phyloP scores from a whole-genome alignment of 2,113 vertebrate species.

The Ranitomeya variabilis region DNA sequence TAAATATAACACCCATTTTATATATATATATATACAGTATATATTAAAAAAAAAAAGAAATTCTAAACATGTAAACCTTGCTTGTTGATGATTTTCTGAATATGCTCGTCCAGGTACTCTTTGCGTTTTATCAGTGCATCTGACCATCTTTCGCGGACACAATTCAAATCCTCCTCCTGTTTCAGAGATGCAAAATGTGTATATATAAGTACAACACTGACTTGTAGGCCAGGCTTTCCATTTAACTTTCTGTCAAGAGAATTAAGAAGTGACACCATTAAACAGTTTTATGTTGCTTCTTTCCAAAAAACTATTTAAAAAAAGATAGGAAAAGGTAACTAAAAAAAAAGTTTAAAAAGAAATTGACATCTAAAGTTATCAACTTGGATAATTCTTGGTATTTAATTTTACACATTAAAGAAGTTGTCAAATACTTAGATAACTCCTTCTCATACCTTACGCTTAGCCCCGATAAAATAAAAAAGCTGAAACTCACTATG shows the following conservation, averaged over 20 bases:
- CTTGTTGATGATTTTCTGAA: slow-evolving; percentile 96
- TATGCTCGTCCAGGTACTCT: slow-evolving; percentile 95
- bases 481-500: no score
- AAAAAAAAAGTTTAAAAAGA: neutral
- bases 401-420: no score
- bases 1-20: neutral
- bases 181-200: slow-evolving; percentile 46
- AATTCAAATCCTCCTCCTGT: slow-evolving; percentile 96
- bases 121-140: slow-evolving; percentile 93
- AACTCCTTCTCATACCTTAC: no score
- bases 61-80: slow-evolving; percentile 73
- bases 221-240: neutral
- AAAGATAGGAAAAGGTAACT: neutral
- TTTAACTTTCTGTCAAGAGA: neutral
- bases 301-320: slow-evolving; percentile 46
- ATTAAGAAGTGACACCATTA: slow-evolving; percentile 55
- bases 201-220: neutral
- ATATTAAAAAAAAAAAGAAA: neutral
- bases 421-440: no score
- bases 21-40: neutral
- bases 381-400: neutral
- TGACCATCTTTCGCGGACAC: slow-evolving; percentile 91
- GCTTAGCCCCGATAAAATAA: no score
- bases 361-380: neutral
- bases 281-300: slow-evolving; percentile 58